Conservation (phyloP, 2,113 vertebrate species). For the Chascanopsetta lugubris region DNA sequence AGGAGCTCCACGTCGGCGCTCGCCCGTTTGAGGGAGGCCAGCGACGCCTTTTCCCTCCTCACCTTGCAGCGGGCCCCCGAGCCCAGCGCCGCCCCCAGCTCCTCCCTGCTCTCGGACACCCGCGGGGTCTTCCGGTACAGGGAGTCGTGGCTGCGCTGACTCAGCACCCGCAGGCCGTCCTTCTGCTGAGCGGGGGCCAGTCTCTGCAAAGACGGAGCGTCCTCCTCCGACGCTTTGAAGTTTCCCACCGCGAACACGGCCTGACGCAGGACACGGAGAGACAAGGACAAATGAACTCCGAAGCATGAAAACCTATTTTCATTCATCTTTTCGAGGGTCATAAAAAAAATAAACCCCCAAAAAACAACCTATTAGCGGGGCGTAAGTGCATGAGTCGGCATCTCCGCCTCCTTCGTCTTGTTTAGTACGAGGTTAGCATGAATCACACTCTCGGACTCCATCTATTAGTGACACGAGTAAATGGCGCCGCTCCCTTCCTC, state of each 20-base stretch:
- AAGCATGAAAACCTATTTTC: constrained; percentile 36
- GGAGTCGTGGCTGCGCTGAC: constrained; percentile 90
- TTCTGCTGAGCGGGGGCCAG: constrained; percentile 71
- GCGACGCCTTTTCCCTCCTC: constrained; percentile 88
- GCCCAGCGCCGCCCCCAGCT: constrained; percentile 85
- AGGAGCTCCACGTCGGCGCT: constrained; percentile 95
- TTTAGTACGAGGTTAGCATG: constrained; percentile 46
- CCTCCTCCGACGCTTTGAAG: constrained; percentile 87
- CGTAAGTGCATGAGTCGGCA: constrained; percentile 38
- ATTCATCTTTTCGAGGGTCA: background rate
- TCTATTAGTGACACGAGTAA: constrained; percentile 71
- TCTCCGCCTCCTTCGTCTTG: constrained; percentile 14
- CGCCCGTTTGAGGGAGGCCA: constrained; percentile 93
- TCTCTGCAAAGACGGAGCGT: constrained; percentile 16
- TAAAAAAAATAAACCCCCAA: no score
- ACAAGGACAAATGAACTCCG: constrained; percentile 26
- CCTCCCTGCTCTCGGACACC: constrained; percentile 91
- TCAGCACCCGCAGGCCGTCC: constrained; percentile 87
- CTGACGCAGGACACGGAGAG: constrained; percentile 68
- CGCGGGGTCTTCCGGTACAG: constrained; percentile 94
- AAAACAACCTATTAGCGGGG: constrained; percentile 16
- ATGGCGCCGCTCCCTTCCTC: constrained; percentile 13
- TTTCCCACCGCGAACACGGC: constrained; percentile 93
- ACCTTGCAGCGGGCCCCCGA: constrained; percentile 79
- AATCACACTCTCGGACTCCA: constrained; percentile 47